Evolutionary conservation across 2,888 invertebrate species (phyloP).

Genomic region (Steinernema scapterisci): DNA sequence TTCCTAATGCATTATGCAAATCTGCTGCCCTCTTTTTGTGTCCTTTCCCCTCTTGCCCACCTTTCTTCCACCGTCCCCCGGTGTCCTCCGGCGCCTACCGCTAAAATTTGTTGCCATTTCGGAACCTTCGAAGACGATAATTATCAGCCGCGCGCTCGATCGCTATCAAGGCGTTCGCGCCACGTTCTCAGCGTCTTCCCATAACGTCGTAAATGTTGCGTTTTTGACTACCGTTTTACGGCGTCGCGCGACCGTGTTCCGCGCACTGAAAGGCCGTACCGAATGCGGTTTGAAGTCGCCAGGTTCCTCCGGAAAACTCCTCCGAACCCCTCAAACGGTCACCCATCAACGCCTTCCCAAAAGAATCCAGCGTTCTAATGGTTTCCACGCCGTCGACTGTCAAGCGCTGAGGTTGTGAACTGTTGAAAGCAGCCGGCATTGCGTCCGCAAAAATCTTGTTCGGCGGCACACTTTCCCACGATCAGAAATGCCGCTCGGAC

Average conservation of each 20-base stretch:
- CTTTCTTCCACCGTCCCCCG: neutral
- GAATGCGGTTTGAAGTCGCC: slow-evolving; percentile 20
- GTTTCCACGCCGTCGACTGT: too few species aligned
- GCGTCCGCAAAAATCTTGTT: neutral
- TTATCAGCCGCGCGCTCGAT: slow-evolving; percentile 28
- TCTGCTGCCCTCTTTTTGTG: neutral
- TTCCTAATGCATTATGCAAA: slow-evolving; percentile 17
- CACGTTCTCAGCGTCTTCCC: slow-evolving; percentile 31
- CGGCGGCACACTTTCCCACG: slow-evolving; percentile 28
- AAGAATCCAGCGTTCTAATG: neutral
- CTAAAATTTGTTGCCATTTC: slow-evolving; percentile 18
- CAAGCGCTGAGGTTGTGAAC: too few species aligned
- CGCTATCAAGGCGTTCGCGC: slow-evolving; percentile 30
- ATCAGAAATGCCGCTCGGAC: slow-evolving; percentile 8
- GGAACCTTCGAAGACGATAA: slow-evolving; percentile 13
- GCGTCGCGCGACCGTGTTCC: slow-evolving; percentile 27
- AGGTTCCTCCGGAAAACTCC: neutral
- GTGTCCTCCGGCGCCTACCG: neutral
- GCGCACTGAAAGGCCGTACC: neutral
- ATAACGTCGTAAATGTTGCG: slow-evolving; percentile 31
- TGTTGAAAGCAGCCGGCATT: too few species aligned
- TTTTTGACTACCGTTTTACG: slow-evolving; percentile 32
- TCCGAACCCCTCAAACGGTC: neutral
- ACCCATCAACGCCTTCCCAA: neutral
- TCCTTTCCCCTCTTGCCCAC: neutral